Evolutionary conservation across 2,113 vertebrate species (phyloP), one percentile per base, ranked within the genome.

Genomic region (Argyrosomus japonicus): DNA sequence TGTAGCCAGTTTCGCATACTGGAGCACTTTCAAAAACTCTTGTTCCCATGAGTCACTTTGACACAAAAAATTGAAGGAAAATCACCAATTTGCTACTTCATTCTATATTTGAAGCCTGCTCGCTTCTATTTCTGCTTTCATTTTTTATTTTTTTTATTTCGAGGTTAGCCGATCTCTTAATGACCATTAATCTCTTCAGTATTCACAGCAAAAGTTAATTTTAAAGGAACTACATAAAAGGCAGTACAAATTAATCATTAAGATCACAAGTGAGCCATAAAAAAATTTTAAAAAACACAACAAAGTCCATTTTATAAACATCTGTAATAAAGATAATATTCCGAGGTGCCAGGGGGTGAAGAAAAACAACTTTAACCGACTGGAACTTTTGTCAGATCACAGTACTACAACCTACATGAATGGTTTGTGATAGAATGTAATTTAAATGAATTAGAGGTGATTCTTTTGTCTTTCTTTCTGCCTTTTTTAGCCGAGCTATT

Each of bases 181-280:
- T 68, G 77, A 73, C 61, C 54, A 61, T 63, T 68, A n/a, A 32
- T 83, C 54, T 72, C 72, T 54, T 5, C n/a, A 11, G 29, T 19
- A 65, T 23, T 51, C 53, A 45, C 29, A 19, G 12, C n/a, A 36
- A 72, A 71, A 51, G 43, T 17, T 58, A 9, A 45, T 67, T 79
- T 57, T 47, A 23, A 68, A 57, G 19, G 17, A 50, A 63, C 40
- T 29, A 3, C 3, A 32, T 9, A 14, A 6, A 6, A 86, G 63
- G 63, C 56, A 2, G 10, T 19, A 1, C 6, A 12, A 64, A 47
- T 69, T 21, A 65, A 70, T 36, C 29, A 63, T 51, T 32, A 43
- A 6, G 50, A 10, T 54, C 51, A 17, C 32, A 53, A 48, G 51
- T 51, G 65, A 54, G 60, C 54, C 51, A 9, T 79, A 15, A 61